Evolutionary conservation across 2,888 invertebrate species (phyloP).

Genomic region (Diploptera punctata): DNA sequence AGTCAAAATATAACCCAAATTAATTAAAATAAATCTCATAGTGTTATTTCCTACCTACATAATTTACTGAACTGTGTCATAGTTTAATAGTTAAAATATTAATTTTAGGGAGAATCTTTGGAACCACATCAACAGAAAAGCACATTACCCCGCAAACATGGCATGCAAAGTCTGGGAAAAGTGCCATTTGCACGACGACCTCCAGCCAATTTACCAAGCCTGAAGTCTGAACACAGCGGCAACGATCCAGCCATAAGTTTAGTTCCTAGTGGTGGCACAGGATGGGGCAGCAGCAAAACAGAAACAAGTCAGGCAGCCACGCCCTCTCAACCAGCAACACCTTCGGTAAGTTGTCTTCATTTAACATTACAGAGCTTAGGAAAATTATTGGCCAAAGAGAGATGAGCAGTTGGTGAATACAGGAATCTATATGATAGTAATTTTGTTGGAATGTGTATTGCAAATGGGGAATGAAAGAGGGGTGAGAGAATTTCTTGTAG

Average conservation of each 20-base stretch:
- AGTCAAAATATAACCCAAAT: constrained; percentile 4
- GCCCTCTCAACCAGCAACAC: constrained; percentile 29
- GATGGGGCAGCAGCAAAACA: constrained; percentile 73
- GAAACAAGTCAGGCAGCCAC: constrained; percentile 52
- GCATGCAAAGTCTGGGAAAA: constrained; percentile 99
- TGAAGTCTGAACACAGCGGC: constrained; percentile 92
- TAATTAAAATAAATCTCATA: too few species aligned
- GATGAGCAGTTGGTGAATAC: too few species aligned
- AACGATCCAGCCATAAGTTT: constrained; percentile 79
- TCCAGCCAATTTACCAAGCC: constrained; percentile 98
- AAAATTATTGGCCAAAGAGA: too few species aligned
- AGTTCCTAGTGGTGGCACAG: constrained; percentile 80
- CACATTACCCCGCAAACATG: constrained; percentile 96
- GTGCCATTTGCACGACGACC: constrained; percentile 97
- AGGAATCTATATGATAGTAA: too few species aligned
- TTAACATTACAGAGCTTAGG: too few species aligned
- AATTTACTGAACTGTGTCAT: too few species aligned
- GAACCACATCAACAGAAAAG: constrained; percentile 89
- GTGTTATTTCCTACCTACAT: too few species aligned
- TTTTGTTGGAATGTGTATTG: too few species aligned
- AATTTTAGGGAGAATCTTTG: constrained; percentile 78
- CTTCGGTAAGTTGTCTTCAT: constrained; percentile 19
- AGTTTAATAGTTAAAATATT: too few species aligned
- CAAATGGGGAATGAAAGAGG: too few species aligned
- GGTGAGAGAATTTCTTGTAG: too few species aligned